These are phyloP conservation scores for Podarcis lilfordi DNA, from an alignment of 2,797 vertebrate species.

Conservation along the genomic window DNA sequence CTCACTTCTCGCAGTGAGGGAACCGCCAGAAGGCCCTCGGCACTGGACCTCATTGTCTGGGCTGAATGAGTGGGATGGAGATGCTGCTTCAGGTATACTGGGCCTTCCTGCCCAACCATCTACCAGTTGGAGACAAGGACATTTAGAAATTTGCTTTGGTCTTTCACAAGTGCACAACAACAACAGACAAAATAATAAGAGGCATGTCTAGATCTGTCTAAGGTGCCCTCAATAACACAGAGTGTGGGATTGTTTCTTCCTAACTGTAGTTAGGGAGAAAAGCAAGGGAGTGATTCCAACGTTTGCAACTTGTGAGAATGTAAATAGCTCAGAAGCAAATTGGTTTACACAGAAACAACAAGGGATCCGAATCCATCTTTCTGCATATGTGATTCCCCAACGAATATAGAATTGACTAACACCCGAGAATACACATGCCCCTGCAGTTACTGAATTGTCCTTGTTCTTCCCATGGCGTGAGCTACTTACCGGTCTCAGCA, in stretches of 20 bases:
- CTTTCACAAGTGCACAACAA: not conserved
- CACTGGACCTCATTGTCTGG: accelerated
- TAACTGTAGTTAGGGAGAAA: not conserved
- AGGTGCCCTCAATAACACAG: not conserved
- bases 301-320: too few species aligned
- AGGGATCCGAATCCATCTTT: too few species aligned
- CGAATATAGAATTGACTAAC: not conserved
- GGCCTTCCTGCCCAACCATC: too few species aligned
- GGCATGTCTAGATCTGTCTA: not conserved
- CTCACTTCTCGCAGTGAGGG: too few species aligned
- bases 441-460: not conserved
- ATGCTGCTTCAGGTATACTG: too few species aligned
- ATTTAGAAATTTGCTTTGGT: not conserved
- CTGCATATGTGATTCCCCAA: too few species aligned
- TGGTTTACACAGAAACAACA: too few species aligned
- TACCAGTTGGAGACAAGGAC: not conserved
- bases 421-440: not conserved
- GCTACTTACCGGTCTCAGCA: constrained; percentile 82
- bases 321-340: not conserved
- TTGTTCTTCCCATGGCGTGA: too few species aligned
- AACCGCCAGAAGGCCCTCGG: too few species aligned
- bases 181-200: not conserved
- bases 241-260: too few species aligned
- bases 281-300: not conserved
- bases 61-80: too few species aligned